Conservation (phyloP, 2,797 vertebrate genomes). For the Platalea minor region DNA sequence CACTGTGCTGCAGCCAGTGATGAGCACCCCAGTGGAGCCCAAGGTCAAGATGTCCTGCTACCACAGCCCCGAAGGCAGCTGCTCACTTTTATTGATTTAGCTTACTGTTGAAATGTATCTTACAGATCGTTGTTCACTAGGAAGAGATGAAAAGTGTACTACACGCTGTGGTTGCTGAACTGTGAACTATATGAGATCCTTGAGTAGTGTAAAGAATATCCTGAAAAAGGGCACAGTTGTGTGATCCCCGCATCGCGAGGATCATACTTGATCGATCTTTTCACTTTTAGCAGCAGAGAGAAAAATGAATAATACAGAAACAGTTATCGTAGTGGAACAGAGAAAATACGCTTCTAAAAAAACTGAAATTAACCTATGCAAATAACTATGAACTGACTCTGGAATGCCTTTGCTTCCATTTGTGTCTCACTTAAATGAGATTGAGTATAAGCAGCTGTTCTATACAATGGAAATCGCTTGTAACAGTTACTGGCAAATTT, state of each 20-base stretch:
- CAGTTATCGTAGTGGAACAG: not conserved
- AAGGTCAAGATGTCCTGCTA: not conserved
- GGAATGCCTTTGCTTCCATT: constrained; percentile 26
- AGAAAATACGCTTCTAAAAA: constrained; percentile 9
- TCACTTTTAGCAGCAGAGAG: not conserved
- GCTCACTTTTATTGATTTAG: not conserved
- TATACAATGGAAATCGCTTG: not conserved
- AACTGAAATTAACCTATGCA: constrained; percentile 32
- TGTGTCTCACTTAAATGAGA: constrained; percentile 27
- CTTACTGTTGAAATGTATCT: not conserved
- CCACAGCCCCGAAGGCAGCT: not conserved
- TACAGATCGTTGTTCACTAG: not conserved
- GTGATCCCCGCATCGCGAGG: not conserved
- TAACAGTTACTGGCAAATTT: not conserved
- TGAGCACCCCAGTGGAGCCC: not conserved
- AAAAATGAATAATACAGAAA: constrained; percentile 1
- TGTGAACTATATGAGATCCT: not conserved
- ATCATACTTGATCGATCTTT: not conserved
- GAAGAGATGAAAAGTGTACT: not conserved
- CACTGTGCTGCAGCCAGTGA: not conserved
- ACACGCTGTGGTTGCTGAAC: not conserved
- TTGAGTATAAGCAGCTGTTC: constrained; percentile 6
- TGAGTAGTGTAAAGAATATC: not conserved
- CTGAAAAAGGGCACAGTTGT: not conserved
- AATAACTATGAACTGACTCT: constrained; percentile 7